Base-by-base conservation (phyloP, 2,888 invertebrate genomes). In the Malthinus seriepunctatus region DNA sequence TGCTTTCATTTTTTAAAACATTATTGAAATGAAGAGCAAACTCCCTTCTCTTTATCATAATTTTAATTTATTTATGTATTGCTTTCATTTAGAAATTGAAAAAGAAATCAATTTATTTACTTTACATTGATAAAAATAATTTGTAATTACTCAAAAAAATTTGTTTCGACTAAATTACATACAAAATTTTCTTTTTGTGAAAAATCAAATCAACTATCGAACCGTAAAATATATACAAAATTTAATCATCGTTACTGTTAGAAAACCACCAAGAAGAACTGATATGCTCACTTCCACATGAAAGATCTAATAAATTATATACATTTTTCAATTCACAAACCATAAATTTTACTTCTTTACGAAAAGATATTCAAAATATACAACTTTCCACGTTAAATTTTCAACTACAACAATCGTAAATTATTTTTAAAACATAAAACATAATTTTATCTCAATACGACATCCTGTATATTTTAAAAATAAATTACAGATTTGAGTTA, bases 61-160 rank as follows among this genome's bases (percentile, higher is more conserved):
- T 42, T 14, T 58, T 61, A 60, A 64, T 60, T n/a, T n/a, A n/a
- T n/a, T 62, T 63, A 57, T 58, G 51, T 63, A 23, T 62, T 56
- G 54, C 64, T 67, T 65, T 65, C 65, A 55, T 65, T 61, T 67
- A 65, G 63, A 66, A 66, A 66, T 51, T 44, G 14, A 51, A 14
- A 14, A 44, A 42, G 14, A 15, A n/a, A 42, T n/a, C 3, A 42
- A 42, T 9, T n/a, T 42, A 14, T 42, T 42, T 42, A 14, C 39
- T 42, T 23, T 3, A 5, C 23, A 23, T 23, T 23, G 23, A 23
- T 23, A 23, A 23, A 23, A 23, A 23, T 23, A 23, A 23, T 23
- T 23, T 23, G 23, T 5, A 23, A 5, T 23, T 5, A 23, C 5
- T 23, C 23, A 23, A 23, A 23, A 23, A 23, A 3, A 23, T 23